phyloP scores from a whole-genome alignment of 30 jellyfish, hydroid and myxozoan genomes.

The Turritopsis rubra region DNA sequence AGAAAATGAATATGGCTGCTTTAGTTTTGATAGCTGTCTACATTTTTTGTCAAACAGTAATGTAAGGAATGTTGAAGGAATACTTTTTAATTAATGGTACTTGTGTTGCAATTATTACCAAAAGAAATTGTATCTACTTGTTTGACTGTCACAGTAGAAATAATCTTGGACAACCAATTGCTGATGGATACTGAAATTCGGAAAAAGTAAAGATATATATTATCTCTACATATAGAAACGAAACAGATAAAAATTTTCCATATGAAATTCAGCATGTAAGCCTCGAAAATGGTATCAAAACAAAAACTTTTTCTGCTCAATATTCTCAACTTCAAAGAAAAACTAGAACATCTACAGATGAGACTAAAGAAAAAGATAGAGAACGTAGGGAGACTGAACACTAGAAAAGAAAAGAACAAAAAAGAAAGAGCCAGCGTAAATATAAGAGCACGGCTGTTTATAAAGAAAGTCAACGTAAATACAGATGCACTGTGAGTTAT shows the following conservation, averaged over 20 bases:
- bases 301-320: not conserved
- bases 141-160: not conserved
- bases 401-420: not conserved
- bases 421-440: not conserved
- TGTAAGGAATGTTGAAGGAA: not conserved
- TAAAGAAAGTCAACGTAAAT: not conserved
- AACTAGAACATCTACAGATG: not conserved
- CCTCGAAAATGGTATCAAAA: not conserved
- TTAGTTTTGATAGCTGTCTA: not conserved
- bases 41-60: not conserved
- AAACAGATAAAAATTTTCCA: not conserved
- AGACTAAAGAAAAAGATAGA: not conserved
- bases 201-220: not conserved
- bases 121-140: not conserved
- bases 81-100: not conserved
- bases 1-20: not conserved
- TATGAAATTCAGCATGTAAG: conserved; percentile 1
- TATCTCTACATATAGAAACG: not conserved
- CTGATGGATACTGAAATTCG: not conserved
- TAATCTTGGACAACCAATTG: not conserved
- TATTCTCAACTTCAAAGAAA: not conserved
- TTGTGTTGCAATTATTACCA: not conserved
- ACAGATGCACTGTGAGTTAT: not conserved
- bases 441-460: not conserved
- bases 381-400: not conserved